A percentile compares a stretch with the other conserved stretches of the same genome.
Evolutionary conservation across 2,797 vertebrate species (phyloP).

Genomic region (Atherinosoma microstoma): DNA sequence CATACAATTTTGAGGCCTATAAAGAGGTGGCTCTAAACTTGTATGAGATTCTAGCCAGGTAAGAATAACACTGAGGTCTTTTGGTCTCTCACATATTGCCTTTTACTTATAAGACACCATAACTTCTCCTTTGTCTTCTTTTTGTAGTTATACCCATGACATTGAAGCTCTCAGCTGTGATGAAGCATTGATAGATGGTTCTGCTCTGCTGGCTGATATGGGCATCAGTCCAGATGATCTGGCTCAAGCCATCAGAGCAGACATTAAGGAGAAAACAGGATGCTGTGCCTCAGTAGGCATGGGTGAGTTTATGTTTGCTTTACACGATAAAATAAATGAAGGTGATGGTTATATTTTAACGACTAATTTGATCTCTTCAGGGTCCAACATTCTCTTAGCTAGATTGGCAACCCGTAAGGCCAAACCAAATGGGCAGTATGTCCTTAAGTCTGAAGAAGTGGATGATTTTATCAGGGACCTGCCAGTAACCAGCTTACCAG

Average conservation of each 20-base stretch:
- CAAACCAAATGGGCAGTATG: constrained; percentile 95
- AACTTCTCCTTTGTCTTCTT: constrained; percentile 10
- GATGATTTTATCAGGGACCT: constrained; percentile 97
- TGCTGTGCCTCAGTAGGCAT: constrained; percentile 96
- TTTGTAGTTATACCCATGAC: constrained; percentile 92
- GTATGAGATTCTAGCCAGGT: constrained; percentile 96
- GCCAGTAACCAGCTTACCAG: constrained; percentile 92
- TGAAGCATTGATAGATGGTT: constrained; percentile 93
- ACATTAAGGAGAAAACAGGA: constrained; percentile 92
- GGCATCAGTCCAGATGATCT: constrained; percentile 89
- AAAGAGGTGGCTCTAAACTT: constrained; percentile 92
- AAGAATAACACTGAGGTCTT: constrained; percentile 23
- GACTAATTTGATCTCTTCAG: constrained; percentile 73
- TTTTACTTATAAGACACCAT: not conserved
- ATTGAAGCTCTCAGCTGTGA: constrained; percentile 99
- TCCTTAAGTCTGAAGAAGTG: constrained; percentile 92
- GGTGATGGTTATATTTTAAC: not conserved
- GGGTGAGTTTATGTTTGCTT: constrained; percentile 83
- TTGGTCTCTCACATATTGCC: not conserved
- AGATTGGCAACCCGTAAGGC: constrained; percentile 95
- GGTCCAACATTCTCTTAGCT: constrained; percentile 97
- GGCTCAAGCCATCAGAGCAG: constrained; percentile 87
- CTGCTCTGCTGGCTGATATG: constrained; percentile 90
- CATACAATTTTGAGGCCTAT: constrained; percentile 94
- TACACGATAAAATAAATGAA: constrained; percentile 21